phyloP scores from a whole-genome alignment of 2,797 vertebrate species.

The Octomys mimax region DNA sequence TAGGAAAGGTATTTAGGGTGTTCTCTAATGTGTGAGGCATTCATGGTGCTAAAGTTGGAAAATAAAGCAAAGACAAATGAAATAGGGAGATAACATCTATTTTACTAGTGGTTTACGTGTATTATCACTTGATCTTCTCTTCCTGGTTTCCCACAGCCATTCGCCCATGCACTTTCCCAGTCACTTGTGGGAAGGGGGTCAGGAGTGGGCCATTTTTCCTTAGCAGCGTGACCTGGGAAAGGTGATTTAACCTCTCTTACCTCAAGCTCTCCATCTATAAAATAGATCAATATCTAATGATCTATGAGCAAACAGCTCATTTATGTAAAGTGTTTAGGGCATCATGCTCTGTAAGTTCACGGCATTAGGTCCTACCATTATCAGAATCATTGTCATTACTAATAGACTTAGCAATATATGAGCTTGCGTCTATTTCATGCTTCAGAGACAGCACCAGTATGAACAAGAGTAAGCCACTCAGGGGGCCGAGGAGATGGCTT shows the following conservation, averaged over 20 bases:
- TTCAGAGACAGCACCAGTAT: neutral
- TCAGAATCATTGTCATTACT: neutral
- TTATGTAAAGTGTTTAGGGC: neutral
- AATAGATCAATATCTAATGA: neutral
- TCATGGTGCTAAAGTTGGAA: neutral
- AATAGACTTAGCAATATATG: neutral
- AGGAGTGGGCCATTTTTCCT: neutral
- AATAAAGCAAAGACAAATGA: slow-evolving; percentile 3
- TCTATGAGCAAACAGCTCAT: neutral
- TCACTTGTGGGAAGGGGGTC: neutral
- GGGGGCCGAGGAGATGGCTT: too few species aligned
- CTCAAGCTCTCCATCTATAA: neutral
- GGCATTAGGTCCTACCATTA: neutral
- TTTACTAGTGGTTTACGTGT: slow-evolving; percentile 36
- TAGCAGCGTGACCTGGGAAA: neutral
- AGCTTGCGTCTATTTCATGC: neutral
- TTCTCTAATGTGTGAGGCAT: slow-evolving; percentile 32
- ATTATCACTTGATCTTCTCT: neutral
- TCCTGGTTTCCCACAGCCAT: neutral
- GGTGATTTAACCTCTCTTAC: neutral
- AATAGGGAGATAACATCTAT: neutral
- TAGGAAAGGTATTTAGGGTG: slow-evolving; percentile 24
- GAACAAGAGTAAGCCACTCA: neutral
- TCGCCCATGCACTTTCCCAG: neutral
- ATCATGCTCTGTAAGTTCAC: neutral